Base-by-base conservation (phyloP, 2,797 vertebrate genomes). In the Clarias laeviceps region DNA sequence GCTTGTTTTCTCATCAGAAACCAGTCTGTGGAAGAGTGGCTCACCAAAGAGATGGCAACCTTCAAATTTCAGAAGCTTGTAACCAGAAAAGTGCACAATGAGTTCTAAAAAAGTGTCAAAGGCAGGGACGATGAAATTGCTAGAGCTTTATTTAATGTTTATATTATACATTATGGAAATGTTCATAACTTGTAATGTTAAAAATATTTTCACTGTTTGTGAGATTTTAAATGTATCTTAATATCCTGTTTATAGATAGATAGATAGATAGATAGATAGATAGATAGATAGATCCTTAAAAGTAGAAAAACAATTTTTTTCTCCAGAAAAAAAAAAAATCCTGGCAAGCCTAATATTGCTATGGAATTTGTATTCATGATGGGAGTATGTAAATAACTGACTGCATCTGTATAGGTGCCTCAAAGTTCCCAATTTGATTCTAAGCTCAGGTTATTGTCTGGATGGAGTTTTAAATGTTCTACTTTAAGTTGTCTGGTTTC, bases 401-500 rank as follows among this genome's bases (percentile, higher is more conserved):
- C 45, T 50, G 8, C 45, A 50, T 11, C 45, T 50, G 59, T 40
- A 80, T 40, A 80, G 56, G 56, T 78, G 17, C 18, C 54, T 77
- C 18, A 40, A 61, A 62, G 20, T 62, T 20, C 56, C 20, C 20
- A 64, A 4, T 45, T 37, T 80, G 22, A 62, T 17, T 24, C 12
- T 62, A 62, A 79, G 22, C 24, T 64, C 9, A 37, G 11, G 5
- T 62, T 64, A 64, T 15, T 45, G 22, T 64, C 34, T 64, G 37
- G 64, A 24, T 18, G 24, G 3, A 37, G 14, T 45, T 27, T 15
- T 64, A 45, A 24, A 64, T 45, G 22, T 27, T 80, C 59, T 80
- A 11, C 56, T 78, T 20, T 59, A 32, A 78, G 29, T 78, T 78
- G 17, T 32, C 32, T 79, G 32, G 61, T 80, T 80, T 80, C 37